phyloP scores from a whole-genome alignment of 2,888 invertebrate species.

The Megamerina dolium region DNA sequence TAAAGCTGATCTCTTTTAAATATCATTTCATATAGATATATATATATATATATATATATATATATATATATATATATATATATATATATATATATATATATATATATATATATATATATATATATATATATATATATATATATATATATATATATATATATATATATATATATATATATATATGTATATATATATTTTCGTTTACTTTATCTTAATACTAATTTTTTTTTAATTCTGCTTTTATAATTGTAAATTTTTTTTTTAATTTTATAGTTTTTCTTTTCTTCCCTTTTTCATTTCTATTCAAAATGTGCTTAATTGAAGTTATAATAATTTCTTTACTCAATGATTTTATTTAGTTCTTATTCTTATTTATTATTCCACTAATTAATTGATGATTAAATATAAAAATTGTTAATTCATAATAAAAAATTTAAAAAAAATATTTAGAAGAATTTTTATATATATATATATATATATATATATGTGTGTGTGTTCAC shows the following conservation, averaged over 20 bases:
- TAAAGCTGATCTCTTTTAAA: constrained; percentile 4
- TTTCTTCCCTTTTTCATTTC: too few species aligned
- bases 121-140: too few species aligned
- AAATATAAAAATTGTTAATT: neutral
- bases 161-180: neutral
- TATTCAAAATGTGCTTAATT: too few species aligned
- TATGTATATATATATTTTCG: neutral
- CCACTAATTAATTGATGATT: too few species aligned
- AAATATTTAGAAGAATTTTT: neutral
- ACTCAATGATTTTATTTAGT: too few species aligned
- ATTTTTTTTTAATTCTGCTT: too few species aligned
- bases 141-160: neutral
- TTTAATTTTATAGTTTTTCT: too few species aligned
- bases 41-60: neutral
- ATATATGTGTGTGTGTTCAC: too few species aligned
- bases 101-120: too few species aligned
- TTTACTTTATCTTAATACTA: neutral
- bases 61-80: neutral
- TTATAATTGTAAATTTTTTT: too few species aligned
- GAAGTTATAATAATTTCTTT: too few species aligned
- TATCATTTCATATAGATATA: neutral
- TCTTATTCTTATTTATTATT: too few species aligned
- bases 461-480: neutral
- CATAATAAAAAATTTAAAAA: neutral
- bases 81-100: neutral